Conservation (phyloP, 2,113 vertebrate genomes). For the Antechinus flavipes region DNA sequence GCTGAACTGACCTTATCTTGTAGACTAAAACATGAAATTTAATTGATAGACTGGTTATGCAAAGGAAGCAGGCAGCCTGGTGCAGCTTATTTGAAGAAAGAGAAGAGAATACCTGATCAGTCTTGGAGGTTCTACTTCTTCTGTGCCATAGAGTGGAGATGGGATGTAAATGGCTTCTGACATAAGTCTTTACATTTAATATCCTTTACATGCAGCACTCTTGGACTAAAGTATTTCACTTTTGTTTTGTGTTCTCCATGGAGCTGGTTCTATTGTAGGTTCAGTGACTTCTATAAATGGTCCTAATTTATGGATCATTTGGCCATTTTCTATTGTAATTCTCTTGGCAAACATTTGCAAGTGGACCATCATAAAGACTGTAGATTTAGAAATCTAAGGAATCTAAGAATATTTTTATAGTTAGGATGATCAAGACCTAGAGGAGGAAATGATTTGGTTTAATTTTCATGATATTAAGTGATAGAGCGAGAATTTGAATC, state of each 20-base stretch:
- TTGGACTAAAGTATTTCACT: not conserved
- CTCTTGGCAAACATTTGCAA: not conserved
- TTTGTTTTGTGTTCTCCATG: not conserved
- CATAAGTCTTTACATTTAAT: not conserved
- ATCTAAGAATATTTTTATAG: not conserved
- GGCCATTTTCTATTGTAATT: not conserved
- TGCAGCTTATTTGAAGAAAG: not conserved
- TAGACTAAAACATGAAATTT: constrained; percentile 17
- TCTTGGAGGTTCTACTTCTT: not conserved
- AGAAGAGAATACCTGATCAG: not conserved
- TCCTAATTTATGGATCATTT: not conserved
- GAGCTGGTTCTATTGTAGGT: not conserved
- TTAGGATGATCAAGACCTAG: not conserved
- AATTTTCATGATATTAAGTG: not conserved
- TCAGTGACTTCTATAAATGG: not conserved
- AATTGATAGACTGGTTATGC: not conserved
- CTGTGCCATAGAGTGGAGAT: no score
- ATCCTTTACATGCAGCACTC: not conserved
- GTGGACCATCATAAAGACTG: not conserved
- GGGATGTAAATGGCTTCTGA: not conserved
- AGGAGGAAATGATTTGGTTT: not conserved
- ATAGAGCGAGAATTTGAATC: not conserved
- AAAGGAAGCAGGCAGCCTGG: not conserved
- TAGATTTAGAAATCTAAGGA: not conserved
- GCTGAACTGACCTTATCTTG: constrained; percentile 32